Percentiles rank a stretch among this genome's conserved stretches.
Conservation (phyloP, 2,113 vertebrate genomes). For the Calypte anna region DNA sequence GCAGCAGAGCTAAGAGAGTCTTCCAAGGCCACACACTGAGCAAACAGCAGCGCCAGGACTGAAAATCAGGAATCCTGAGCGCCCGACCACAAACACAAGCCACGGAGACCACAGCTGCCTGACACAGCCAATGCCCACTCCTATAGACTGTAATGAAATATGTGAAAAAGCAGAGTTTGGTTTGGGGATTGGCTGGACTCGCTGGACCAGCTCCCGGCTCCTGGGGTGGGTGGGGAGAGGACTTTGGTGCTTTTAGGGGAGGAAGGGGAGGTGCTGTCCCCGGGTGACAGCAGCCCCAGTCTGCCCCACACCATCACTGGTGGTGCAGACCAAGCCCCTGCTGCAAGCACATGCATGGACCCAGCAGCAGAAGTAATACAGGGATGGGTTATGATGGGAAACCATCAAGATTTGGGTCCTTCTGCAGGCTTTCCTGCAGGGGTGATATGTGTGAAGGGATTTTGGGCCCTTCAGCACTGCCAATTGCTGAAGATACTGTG, state of each 20-base stretch:
- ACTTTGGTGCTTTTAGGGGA: background rate
- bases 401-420: background rate
- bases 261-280: background rate
- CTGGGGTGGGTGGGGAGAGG: background rate
- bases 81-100: slow-evolving; percentile 40
- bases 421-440: background rate
- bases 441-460: background rate
- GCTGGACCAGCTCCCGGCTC: background rate
- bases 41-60: background rate
- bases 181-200: background rate
- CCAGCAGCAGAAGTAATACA: background rate
- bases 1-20: background rate
- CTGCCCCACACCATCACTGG: background rate
- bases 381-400: background rate
- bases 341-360: rapidly evolving
- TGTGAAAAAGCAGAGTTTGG: background rate
- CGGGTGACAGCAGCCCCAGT: background rate
- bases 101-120: background rate
- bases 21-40: slow-evolving; percentile 52
- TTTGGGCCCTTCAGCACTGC: background rate
- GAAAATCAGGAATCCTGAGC: slow-evolving; percentile 11
- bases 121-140: slow-evolving; percentile 49
- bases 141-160: background rate
- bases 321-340: rapidly evolving
- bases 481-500: background rate